Evolutionary conservation across 1,140 invertebrate genomes (phyloP).

Genomic region (Rhopalosiphum padi): DNA sequence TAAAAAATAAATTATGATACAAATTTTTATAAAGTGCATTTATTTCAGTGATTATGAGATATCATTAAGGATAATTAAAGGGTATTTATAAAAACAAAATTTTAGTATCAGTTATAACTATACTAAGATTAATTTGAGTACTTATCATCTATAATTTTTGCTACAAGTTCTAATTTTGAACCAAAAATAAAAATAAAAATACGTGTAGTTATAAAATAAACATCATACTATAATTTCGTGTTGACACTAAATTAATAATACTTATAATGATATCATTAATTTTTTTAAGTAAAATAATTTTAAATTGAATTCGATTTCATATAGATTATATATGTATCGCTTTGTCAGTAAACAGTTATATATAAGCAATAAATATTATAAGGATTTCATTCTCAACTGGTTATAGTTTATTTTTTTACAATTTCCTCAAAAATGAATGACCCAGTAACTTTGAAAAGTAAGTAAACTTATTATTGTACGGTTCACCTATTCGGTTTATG

Average conservation of each 20-base stretch:
- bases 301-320: no score
- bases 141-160: background rate
- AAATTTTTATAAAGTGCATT: background rate
- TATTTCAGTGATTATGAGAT: background rate
- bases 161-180: background rate
- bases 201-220: background rate
- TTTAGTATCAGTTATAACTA: background rate
- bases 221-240: no score
- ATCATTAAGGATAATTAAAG: background rate
- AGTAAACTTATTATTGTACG: conserved; percentile 26
- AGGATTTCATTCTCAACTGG: background rate
- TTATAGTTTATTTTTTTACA: no score
- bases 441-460: background rate
- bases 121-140: background rate
- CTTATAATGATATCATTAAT: no score
- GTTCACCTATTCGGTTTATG: conserved; percentile 17
- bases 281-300: no score
- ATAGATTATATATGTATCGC: no score
- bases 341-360: background rate
- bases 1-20: background rate
- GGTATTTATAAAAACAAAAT: background rate
- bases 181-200: background rate
- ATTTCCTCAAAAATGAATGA: background rate
- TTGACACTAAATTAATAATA: no score
- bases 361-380: background rate